Conservation (phyloP, 30 jellyfish, hydroid and myxozoan genomes). For the Pseudorhiza aurosa region DNA sequence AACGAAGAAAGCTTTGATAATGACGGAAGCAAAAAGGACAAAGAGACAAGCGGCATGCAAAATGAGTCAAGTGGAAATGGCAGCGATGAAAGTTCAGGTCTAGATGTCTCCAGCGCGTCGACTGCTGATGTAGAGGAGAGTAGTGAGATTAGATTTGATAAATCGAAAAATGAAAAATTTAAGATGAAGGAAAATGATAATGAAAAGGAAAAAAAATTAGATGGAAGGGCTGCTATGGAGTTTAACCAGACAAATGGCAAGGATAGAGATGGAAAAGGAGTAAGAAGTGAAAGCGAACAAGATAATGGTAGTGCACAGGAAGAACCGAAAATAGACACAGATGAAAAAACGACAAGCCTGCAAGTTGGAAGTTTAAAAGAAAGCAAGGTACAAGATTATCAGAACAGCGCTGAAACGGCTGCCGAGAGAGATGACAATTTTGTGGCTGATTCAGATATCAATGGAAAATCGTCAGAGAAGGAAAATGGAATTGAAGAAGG, state of each 20-base stretch:
- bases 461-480: background rate
- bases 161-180: slow-evolving; percentile 15
- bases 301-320: slow-evolving; percentile 5
- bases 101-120: slow-evolving; percentile 32
- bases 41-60: background rate
- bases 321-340: background rate
- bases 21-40: slow-evolving; percentile 5
- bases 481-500: background rate
- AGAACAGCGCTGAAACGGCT: slow-evolving; percentile 7
- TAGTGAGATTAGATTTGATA: slow-evolving; percentile 7
- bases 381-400: slow-evolving; percentile 7
- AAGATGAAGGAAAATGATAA: background rate
- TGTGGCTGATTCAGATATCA: slow-evolving; percentile 15
- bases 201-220: slow-evolving; percentile 1
- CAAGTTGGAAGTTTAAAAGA: slow-evolving; percentile 38
- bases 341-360: slow-evolving; percentile 21
- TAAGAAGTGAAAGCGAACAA: background rate
- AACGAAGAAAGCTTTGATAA: slow-evolving; percentile 59
- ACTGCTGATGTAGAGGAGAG: slow-evolving; percentile 44
- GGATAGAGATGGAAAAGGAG: background rate
- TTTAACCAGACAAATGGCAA: slow-evolving; percentile 18
- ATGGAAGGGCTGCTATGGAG: slow-evolving; percentile 43
- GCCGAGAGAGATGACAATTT: background rate
- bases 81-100: slow-evolving; percentile 23
- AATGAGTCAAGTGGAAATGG: slow-evolving; percentile 5